phyloP scores from a whole-genome alignment of 2,888 invertebrate species.

The Nomada fucata region DNA sequence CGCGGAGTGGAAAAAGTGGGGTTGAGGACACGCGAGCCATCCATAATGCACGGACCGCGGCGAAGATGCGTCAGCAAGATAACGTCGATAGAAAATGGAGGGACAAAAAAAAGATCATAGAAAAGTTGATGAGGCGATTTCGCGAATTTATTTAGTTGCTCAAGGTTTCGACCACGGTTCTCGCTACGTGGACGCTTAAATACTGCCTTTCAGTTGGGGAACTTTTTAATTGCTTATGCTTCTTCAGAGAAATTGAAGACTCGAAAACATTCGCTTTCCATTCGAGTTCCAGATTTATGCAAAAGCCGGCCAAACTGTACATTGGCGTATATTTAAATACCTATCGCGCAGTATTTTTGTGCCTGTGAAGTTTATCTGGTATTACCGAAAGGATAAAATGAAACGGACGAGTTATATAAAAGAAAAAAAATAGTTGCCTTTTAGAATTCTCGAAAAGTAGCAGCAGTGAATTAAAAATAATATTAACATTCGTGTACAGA shows the following conservation, averaged over 20 bases:
- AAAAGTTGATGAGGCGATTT: constrained; percentile 34
- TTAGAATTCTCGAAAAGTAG: no score
- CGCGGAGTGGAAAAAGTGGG: constrained; percentile 65
- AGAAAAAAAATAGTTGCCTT: no score
- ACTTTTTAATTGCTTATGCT: neutral
- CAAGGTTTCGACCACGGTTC: constrained; percentile 16
- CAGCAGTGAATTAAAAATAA: no score
- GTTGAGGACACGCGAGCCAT: constrained; percentile 82
- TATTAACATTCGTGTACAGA: no score
- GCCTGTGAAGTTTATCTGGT: no score
- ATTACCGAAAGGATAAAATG: no score
- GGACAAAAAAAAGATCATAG: constrained; percentile 46
- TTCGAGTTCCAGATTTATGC: no score
- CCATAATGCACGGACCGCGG: constrained; percentile 81
- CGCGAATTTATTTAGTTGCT: constrained; percentile 21
- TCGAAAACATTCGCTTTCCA: no score
- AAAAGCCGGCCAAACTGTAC: no score
- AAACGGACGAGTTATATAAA: no score
- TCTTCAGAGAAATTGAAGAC: neutral
- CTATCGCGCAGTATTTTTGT: no score
- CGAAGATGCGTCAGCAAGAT: constrained; percentile 81
- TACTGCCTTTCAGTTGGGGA: neutral
- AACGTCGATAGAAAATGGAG: constrained; percentile 76
- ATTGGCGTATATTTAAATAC: no score
- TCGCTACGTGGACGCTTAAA: neutral